Evolutionary conservation across 2,888 invertebrate species (phyloP), one percentile per base, ranked within the genome.

Genomic region (Steinernema hermaphroditum): DNA sequence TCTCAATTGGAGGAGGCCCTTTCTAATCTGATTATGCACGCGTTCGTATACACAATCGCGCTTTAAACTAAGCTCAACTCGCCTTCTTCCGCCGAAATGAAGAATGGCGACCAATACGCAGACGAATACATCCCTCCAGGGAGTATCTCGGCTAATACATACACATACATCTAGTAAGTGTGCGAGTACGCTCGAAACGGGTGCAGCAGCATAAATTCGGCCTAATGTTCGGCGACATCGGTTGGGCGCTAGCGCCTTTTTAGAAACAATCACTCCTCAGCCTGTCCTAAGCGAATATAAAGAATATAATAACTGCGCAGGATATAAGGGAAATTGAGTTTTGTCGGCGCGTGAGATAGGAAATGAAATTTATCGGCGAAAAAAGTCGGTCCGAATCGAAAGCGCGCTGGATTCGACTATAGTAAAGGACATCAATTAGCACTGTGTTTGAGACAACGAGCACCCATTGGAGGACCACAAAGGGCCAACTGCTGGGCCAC

Each of bases 51-150:
- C 32, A 62, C 62, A 62, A 32, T 62, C 54, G 54, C 29, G 27
- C 62, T 62, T 37, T 62, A 62, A 62, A 62, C 62, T 24, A 62
- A 62, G 62, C 62, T 62, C 16, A 62, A 27, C 62, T 29, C 62
- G 62, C 62, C 12, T 62, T 62, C 62, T 62, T 32, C 29, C 32
- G 62, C 12, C 62, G 16, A 62, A 62, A 62, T 62, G 62, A 62
- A 62, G 62, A 62, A 62, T 62, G 62, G 62, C 62, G 27, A 62
- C 62, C 62, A 62, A 62, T 62, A 62, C 62, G 62, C 62, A 29
- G 62, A 62, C 62, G 62, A 32, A 62, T 62, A 29, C 62, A 62
- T 62, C 62, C 62, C 62, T 62, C 62, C 62, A 62, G 62, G 62
- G 62, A 62, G 62, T 62, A 62, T 62, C 62, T 29, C 34, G 27